Evolutionary conservation across 1,140 invertebrate genomes (phyloP), one percentile per base, ranked within the genome.

Genomic region (Acromyrmex echinatior): DNA sequence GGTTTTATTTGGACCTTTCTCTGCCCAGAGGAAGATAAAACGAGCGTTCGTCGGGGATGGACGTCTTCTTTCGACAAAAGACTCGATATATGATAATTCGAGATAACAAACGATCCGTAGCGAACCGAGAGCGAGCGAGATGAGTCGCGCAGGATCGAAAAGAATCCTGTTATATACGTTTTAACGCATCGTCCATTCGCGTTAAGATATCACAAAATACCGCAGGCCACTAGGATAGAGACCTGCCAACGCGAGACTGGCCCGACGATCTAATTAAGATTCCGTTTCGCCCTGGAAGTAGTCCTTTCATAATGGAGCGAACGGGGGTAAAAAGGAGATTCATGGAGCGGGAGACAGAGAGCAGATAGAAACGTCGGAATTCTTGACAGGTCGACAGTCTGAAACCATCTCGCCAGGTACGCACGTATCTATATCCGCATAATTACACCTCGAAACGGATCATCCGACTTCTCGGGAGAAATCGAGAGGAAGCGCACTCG

Each of bases 361-460:
- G 79, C 80, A 66, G 89, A 91, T 91, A 88, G 86, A 91, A 90
- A 90, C 51, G 81, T 90, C 73, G 39, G 74, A 53, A 62, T 60
- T 71, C 86, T 90, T 91, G 87, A 91, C 86, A 70, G 80, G 80
- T 63, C 63, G 68, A 63, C 14, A 53, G 73, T 49, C 76, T 58
- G 89, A 90, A 84, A 87, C 85, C 58, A 77, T 9, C n/a, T 14
- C 18, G 18, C 18, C 51, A 39, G 6, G 18, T 7, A 51, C 10
- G 14, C 3, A 21, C 16, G 4, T 28, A 21, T 66, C 66, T 66
- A 73, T 25, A 39, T 86, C 86, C 87, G 87, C 88, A 87, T 91
- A 88, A 90, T 90, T 90, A 81, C 73, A 88, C 82, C 86, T 90
- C 66, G 85, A 93, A 93, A 90, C 91, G 89, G 77, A 92, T 91